phyloP scores from a whole-genome alignment of 2,888 invertebrate species.

The Artemia sinica region DNA sequence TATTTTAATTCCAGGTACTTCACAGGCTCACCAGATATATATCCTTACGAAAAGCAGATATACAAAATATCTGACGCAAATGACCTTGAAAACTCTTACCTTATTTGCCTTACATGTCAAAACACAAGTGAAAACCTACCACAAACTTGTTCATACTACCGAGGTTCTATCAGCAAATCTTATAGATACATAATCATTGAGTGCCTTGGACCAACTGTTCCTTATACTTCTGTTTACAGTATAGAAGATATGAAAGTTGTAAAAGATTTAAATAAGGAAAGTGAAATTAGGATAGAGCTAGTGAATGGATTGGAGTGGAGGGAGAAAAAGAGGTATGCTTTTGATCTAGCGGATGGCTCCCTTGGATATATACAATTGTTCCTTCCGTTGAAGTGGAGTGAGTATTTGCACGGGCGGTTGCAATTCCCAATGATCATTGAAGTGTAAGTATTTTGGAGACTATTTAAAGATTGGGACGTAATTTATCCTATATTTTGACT shows the following conservation, averaged over 20 bases:
- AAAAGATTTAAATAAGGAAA: constrained; percentile 7
- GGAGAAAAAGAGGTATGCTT: neutral
- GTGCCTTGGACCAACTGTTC: constrained; percentile 10
- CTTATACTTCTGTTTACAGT: neutral
- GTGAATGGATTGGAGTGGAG: neutral
- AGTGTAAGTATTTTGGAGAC: neutral
- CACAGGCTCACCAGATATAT: neutral
- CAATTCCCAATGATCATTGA: constrained; percentile 1
- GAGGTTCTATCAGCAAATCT: neutral
- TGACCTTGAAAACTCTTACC: constrained; percentile 2
- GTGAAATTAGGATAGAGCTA: neutral
- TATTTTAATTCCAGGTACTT: neutral
- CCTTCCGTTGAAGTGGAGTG: neutral
- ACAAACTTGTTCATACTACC: neutral
- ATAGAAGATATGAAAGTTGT: neutral
- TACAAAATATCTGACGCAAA: constrained; percentile 1
- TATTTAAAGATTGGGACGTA: neutral
- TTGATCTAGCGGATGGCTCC: neutral
- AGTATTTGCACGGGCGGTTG: neutral
- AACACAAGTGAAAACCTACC: neutral
- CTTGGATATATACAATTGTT: neutral
- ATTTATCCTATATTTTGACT: no score
- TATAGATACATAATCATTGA: neutral
- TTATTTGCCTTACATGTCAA: neutral
- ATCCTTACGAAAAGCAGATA: neutral